Conservation (phyloP, 2,888 invertebrate genomes). For the Oligia strigilis region DNA sequence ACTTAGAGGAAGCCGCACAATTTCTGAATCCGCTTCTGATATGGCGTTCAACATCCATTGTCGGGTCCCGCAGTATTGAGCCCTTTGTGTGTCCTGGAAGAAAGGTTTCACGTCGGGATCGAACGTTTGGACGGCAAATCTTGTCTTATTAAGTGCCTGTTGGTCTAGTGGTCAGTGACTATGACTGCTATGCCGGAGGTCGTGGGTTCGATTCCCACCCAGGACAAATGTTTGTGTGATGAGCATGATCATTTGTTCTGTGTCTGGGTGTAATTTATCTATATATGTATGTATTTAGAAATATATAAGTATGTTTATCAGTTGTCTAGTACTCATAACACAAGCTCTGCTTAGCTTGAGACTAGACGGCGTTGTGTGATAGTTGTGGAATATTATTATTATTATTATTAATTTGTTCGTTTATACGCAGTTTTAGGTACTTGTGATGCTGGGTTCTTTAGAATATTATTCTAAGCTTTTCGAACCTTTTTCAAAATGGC, state of each 20-base stretch:
- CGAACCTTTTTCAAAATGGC: neutral
- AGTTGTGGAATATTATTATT: too few relatives aligned
- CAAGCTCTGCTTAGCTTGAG: too few relatives aligned
- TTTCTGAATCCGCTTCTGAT: constrained; percentile 22
- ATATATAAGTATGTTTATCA: too few relatives aligned
- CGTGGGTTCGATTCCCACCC: too few relatives aligned
- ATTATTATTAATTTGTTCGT: neutral
- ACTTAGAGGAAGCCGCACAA: constrained; percentile 26
- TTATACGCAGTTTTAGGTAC: neutral
- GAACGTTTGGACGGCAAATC: constrained; percentile 15
- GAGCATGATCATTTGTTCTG: too few relatives aligned
- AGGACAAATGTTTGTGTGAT: too few relatives aligned
- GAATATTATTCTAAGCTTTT: neutral
- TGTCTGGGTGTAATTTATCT: too few relatives aligned
- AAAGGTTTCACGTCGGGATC: constrained; percentile 11
- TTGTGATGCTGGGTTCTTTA: neutral
- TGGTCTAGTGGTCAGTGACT: too few relatives aligned
- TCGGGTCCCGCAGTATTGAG: constrained; percentile 14
- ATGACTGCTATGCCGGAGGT: too few relatives aligned
- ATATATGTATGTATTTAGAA: too few relatives aligned
- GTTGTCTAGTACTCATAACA: too few relatives aligned
- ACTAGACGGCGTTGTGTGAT: too few relatives aligned
- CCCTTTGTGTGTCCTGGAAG: constrained; percentile 23
- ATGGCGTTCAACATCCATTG: constrained; percentile 39
- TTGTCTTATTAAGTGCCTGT: neutral